Percentiles rank a stretch among this genome's conserved stretches.
Evolutionary conservation across 2,113 vertebrate species (phyloP).

Genomic region (Nycticebus coucang): DNA sequence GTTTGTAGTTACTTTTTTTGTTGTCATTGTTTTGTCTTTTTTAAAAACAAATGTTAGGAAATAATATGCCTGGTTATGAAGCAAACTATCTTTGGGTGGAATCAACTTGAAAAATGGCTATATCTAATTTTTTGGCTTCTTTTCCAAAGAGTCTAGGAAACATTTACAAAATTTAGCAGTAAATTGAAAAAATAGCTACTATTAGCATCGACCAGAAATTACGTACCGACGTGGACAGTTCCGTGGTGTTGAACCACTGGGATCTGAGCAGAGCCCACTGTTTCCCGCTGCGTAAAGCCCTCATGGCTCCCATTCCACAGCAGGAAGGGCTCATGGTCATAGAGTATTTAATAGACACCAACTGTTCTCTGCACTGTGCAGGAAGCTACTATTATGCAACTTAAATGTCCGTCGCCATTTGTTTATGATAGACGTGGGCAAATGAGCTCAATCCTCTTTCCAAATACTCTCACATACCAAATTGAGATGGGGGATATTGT

Average conservation of each 20-base stretch:
- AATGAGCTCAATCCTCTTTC: background rate
- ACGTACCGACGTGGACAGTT: background rate
- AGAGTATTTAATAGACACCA: background rate
- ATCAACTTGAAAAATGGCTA: background rate
- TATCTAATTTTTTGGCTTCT: background rate
- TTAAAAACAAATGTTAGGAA: background rate
- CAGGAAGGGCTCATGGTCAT: background rate
- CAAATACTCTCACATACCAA: background rate
- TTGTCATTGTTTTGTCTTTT: background rate
- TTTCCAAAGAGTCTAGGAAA: background rate
- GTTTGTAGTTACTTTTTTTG: background rate
- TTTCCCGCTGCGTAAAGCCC: fast-evolving
- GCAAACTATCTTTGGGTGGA: background rate
- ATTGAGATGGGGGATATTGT: background rate
- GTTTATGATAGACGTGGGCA: background rate
- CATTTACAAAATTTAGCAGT: background rate
- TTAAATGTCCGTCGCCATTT: background rate
- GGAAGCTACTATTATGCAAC: background rate
- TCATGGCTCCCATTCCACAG: fast-evolving
- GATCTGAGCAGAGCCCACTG: fast-evolving
- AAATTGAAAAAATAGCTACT: background rate
- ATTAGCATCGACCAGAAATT: background rate
- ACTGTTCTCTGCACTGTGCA: background rate
- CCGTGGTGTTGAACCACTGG: fast-evolving
- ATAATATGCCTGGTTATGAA: background rate